phyloP scores from a whole-genome alignment of 1,140 invertebrate species.

The Polyergus mexicanus region DNA sequence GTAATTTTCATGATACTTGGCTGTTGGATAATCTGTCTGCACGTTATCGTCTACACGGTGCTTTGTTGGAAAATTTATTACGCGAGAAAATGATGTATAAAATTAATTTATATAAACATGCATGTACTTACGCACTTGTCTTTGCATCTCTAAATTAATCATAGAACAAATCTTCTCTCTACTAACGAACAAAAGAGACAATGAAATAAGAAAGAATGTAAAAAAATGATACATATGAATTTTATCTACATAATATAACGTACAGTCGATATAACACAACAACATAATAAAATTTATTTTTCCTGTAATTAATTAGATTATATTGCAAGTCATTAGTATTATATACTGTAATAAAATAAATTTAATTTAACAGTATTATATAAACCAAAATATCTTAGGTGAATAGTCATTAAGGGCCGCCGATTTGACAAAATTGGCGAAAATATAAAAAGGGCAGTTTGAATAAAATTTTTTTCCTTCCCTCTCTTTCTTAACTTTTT shows the following conservation, averaged over 20 bases:
- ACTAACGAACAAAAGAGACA: not conserved
- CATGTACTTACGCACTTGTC: no score
- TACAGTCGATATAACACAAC: not conserved
- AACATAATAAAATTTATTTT: constrained; percentile 25
- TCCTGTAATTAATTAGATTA: not conserved
- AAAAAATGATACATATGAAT: not conserved
- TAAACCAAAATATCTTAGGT: not conserved
- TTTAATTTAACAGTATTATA: not conserved
- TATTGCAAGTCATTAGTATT: not conserved
- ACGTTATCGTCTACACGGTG: constrained; percentile 75
- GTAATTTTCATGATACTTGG: constrained; percentile 72
- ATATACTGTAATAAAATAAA: constrained; percentile 1
- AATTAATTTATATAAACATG: not conserved
- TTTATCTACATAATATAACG: not conserved
- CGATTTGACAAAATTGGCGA: not conserved
- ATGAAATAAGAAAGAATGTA: not conserved
- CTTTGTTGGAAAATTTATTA: constrained; percentile 78
- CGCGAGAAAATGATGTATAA: constrained; percentile 61
- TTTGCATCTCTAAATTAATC: no score
- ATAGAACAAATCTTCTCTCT: no score
- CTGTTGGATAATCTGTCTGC: constrained; percentile 79
- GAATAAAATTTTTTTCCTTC: not conserved
- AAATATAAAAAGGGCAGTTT: not conserved
- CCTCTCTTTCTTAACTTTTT: not conserved
- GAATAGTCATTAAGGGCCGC: not conserved